Base-by-base conservation (phyloP, 2,888 invertebrate genomes). In the Acronicta alni region DNA sequence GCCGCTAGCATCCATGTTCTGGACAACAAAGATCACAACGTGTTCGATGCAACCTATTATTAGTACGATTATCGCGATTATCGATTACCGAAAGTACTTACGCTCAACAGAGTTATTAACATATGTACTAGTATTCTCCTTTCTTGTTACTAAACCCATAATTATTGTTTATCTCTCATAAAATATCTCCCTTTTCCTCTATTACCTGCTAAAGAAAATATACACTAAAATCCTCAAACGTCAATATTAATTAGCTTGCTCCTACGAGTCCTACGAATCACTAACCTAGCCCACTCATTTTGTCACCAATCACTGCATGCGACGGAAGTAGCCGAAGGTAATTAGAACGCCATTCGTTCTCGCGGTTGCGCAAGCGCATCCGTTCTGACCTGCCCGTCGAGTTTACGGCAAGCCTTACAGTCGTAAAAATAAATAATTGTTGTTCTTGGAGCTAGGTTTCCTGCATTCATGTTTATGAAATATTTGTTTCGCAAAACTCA, bases 281-380 rank as follows among this genome's bases (percentile, higher is more conserved):
- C 32, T 55, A 53, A 60, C 60, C 60, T 62, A 67, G 56, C 56
- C 71, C 58, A 70, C 55, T 56, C 26, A 52, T 61, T 69, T 69
- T 69, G 69, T 70, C 77, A 65, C 77, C 56, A 66, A 66, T 66
- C 68, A 46, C 54, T 38, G 32, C 26, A 12, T 23, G 47, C 67
- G 57, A 48, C 64, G 72, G 78, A 76, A 75, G 67, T 64, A 51
- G 54, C 56, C 65, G 62, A 62, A 67, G 66, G 72, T 68, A 72
- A 78, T 79, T 79, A 72, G 71, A 63, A 67, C 77, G 75, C 72
- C 78, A 62, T 61, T 67, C 61, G 54, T 47, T 57, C 60, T 61
- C 63, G 54, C 60, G 57, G 57, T 82, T 83, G 81, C 83, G 79
- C 79, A 81, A 82, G 57, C 68, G 75, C 82, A 77, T 82, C 83